Evolutionary conservation across 2,797 vertebrate species (phyloP).

Genomic region (Semotilus atromaculatus): DNA sequence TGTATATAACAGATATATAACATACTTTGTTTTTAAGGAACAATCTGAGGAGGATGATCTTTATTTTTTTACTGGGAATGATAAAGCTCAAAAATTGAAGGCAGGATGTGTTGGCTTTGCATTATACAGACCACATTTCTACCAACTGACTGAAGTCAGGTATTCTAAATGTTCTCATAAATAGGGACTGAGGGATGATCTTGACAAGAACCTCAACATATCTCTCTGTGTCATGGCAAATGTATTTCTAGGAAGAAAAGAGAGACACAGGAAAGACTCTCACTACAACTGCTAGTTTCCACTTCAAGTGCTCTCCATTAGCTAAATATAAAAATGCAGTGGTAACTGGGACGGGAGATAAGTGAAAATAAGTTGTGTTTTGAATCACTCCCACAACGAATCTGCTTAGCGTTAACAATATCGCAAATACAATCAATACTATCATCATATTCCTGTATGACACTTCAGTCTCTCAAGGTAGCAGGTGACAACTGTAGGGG

Average conservation of each 20-base stretch:
- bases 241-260: constrained; percentile 56
- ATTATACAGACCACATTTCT: neutral
- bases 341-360: constrained; percentile 54
- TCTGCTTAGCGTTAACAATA: constrained; percentile 6
- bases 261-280: constrained; percentile 50
- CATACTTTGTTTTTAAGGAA: neutral
- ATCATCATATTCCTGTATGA: constrained; percentile 28
- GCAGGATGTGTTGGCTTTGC: neutral
- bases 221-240: constrained; percentile 44
- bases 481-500: constrained; percentile 17
- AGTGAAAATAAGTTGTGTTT: constrained; percentile 47
- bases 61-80: neutral
- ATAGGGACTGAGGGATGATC: constrained; percentile 40
- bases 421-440: neutral
- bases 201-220: constrained; percentile 26
- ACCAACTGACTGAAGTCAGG: neutral
- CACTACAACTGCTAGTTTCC: constrained; percentile 51
- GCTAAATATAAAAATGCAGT: constrained; percentile 55
- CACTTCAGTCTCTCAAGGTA: neutral
- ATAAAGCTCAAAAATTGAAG: neutral
- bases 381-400: constrained; percentile 29
- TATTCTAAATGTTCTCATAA: constrained; percentile 6
- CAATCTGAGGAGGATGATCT: neutral
- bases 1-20: no score
- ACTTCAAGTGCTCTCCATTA: constrained; percentile 51